Base-by-base conservation (phyloP, 2,113 vertebrate species). In the Lota lota region DNA sequence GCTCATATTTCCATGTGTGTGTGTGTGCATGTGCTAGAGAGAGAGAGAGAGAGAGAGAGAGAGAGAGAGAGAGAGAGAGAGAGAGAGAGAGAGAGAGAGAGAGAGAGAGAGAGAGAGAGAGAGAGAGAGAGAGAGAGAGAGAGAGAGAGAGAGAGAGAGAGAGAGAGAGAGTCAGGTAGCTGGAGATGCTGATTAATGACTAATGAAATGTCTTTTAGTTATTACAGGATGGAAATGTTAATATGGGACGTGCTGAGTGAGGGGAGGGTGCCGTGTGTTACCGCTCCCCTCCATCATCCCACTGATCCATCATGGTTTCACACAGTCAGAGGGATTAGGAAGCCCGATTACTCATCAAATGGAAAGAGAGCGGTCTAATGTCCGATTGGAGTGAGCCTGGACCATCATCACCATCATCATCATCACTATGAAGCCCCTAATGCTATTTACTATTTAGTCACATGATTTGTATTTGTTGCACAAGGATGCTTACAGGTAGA, bases 201-300 rank as follows among this genome's bases (percentile, higher is more conserved):
- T 84, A 85, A 85, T 83, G 83, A 83, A 90, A 89, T 83, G 79
- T 79, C 85, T 86, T 88, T 89, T 83, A 85, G 79, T 89, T 87
- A 89, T 86, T 85, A 82, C 83, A 77, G 75, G 76, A 83, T 76
- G 81, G 83, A 85, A 87, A 86, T 80, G 85, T 88, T 86, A 83
- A 87, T 87, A 81, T 83, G 75, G 61, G 74, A 75, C 75, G 83
- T 81, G 85, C 81, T 79, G 83, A 87, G 82, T 82, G 87, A 89
- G 83, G 83, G 77, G 81, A 80, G 71, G 71, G 65, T 17, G 68
- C 82, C 77, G 86, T 83, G 81, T 88, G 83, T 85, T 85, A 81
- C 74, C 74, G 63, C 77, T 85, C 77, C 10, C 60, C 72, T 84
- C 78, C 83, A 76, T 84, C 84, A 85, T 81, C 79, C 71, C 81